Evolutionary conservation across 2,888 invertebrate genomes (phyloP), one percentile per base, ranked within the genome.

Genomic region (Platycheirus rosarum): DNA sequence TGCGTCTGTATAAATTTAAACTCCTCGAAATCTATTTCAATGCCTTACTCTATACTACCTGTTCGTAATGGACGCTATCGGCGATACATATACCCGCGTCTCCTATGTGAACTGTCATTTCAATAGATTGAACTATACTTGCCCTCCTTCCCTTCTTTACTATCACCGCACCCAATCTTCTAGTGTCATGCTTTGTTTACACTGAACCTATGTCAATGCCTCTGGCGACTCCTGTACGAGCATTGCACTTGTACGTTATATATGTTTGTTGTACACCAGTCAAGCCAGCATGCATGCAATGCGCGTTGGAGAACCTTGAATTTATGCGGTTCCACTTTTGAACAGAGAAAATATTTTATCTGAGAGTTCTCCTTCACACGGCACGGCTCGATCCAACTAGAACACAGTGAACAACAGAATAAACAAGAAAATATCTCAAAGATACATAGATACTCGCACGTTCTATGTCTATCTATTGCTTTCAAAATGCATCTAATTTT

Each of bases 121-220:
- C 65, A 71, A 57, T 71, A 55, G 48, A 11, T 35, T 20, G 6
- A 46, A 14, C n/a, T 55, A 26, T 42, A 18, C 49, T 29, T n/a
- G 2, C 20, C 20, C 20, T n/a, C n/a, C 14, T 26, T 20, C 29
- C 13, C 8, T 35, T 23, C 18, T 46, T 57, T 32, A 32, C 26
- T 4, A 8, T 37, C 40, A 46, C 53, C 23, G n/a, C n/a, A n/a
- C 13, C n/a, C 29, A 48, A 20, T 53, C 14, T 46, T n/a, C 16
- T 48, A 37, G 48, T 63, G 63, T 44, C 71, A 65, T 16, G 49
- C 13, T 53, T 60, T 78, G 78, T 73, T 78, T 78, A 78, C 66
- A 68, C 14, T 68, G 68, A 68, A 75, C 60, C 51, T 73, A 60
- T 71, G 51, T 73, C 76, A 73, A 73, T 73, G 65, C 29, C 60